Evolutionary conservation across 1,140 invertebrate genomes (phyloP), one percentile per base, ranked within the genome.

Genomic region (Tribolium madens): DNA sequence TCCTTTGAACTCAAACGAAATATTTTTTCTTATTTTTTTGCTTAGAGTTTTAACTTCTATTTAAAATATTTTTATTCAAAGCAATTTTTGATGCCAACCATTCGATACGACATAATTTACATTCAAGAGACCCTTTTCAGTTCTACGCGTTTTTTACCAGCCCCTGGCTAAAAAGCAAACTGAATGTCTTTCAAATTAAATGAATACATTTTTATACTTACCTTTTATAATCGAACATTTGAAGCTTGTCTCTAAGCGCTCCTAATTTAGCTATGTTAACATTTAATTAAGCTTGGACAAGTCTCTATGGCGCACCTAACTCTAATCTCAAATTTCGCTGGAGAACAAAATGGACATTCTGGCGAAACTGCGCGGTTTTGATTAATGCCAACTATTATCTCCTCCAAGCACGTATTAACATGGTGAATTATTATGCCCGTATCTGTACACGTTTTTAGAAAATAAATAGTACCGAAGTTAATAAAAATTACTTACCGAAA

Each of bases 401-500:
- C 26, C 57, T 33, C 57, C 21, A 33, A 64, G 57, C 57, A 64
- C 57, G 57, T 64, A 64, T 64, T 64, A 64, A 64, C 57, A 64
- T 64, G 14, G 57, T 64, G 57, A 64, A 64, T 64, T 64, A 64
- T 64, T 64, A 33, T 64, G n/a, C 57, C n/a, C 18, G 57, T 64
- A 64, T 64, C 57, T 57, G 12, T n/a, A 42, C 57, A 64, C 57
- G 57, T 33, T 64, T 72, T 50, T 9, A 26, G 57, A 64, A 64
- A 64, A 64, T 64, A 64, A 64, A 64, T 64, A 64, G 26, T 12
- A 33, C 9, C 57, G 57, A 14, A n/a, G 69, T 17, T 4, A 13
- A 73, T n/a, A 73, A 26, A 50, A 72, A 72, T 15, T 15, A 74
- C 73, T 75, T 64, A 75, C 73, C 73, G 73, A 75, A 46, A 75